These are phyloP conservation scores for Girardinus metallicus DNA, from an alignment of 2,797 vertebrate species.

Conservation along the genomic window DNA sequence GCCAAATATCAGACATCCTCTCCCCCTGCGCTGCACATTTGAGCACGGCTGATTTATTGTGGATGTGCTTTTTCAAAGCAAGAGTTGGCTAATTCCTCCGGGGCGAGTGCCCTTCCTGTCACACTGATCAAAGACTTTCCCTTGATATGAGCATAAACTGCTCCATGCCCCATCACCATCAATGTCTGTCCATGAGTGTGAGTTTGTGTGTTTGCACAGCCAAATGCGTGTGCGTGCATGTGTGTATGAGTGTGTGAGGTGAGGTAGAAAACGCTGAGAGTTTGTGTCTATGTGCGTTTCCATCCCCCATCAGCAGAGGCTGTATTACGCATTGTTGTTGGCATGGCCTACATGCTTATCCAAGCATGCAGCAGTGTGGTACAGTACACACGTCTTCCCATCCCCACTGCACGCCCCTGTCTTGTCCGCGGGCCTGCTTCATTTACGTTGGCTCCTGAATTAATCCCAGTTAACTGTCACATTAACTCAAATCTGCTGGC, in stretches of 20 bases:
- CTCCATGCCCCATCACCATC: conserved; percentile 72
- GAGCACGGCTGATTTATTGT: conserved; percentile 67
- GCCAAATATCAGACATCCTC: conserved; percentile 70
- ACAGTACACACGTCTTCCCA: conserved; percentile 79
- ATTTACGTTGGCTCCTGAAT: conserved; percentile 81
- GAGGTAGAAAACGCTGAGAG: conserved; percentile 42
- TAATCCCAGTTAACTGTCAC: conserved; percentile 82
- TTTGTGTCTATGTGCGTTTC: conserved; percentile 53
- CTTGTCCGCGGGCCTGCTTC: conserved; percentile 72
- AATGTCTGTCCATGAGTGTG: conserved; percentile 70
- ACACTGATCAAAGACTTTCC: conserved; percentile 76
- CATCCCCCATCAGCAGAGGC: conserved; percentile 77
- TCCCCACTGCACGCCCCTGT: conserved; percentile 64
- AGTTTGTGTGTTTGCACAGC: conserved; percentile 35
- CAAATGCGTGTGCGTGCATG: conserved; percentile 23
- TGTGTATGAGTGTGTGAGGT: conserved; percentile 30
- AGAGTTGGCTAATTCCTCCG: conserved; percentile 75
- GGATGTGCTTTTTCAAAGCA: conserved; percentile 75
- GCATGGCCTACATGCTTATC: conserved; percentile 85
- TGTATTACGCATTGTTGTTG: conserved; percentile 84
- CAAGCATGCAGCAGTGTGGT: conserved; percentile 80
- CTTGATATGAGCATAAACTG: conserved; percentile 79
- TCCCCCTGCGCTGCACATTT: conserved; percentile 48
- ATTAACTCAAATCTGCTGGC: conserved; percentile 75
- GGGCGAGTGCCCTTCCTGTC: conserved; percentile 77